Percentiles rank a stretch among this genome's conserved stretches.
These are phyloP conservation scores for Hydraecia micacea DNA, from an alignment of 2,888 invertebrate genomes.

Conservation along the genomic window DNA sequence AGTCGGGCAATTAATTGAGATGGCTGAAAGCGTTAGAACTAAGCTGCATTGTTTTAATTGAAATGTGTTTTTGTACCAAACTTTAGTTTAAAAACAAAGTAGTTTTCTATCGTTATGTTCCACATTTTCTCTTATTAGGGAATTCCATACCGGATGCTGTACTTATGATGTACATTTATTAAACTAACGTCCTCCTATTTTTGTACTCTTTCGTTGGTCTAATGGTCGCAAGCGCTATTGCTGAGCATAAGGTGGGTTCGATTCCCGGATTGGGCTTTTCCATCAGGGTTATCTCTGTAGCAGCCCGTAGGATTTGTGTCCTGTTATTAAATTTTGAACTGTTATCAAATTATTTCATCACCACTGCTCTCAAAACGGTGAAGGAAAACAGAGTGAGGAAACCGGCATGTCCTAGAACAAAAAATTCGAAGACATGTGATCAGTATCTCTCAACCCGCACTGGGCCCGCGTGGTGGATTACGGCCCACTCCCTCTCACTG, in stretches of 20 bases:
- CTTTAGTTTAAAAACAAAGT: background rate
- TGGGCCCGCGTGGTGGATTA: too few species aligned
- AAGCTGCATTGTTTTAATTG: background rate
- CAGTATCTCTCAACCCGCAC: too few species aligned
- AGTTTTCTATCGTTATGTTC: background rate
- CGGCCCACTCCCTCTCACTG: too few species aligned
- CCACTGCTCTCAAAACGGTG: too few species aligned
- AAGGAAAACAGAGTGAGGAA: too few species aligned
- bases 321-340: too few species aligned
- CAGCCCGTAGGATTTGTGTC: background rate
- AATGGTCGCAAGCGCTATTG: background rate
- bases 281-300: background rate
- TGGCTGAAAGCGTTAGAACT: background rate
- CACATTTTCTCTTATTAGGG: background rate
- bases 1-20: conserved; percentile 32
- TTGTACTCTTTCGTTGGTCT: background rate
- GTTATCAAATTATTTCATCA: too few species aligned
- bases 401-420: too few species aligned
- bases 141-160: background rate
- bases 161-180: background rate
- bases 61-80: background rate
- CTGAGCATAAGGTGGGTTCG: background rate
- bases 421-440: too few species aligned
- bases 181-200: background rate
- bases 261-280: background rate